Evolutionary conservation across 64 coral and sea anemone genomes (phyloP), one percentile per base, ranked within the genome.

Genomic region (Dendronephthya gigantea): DNA sequence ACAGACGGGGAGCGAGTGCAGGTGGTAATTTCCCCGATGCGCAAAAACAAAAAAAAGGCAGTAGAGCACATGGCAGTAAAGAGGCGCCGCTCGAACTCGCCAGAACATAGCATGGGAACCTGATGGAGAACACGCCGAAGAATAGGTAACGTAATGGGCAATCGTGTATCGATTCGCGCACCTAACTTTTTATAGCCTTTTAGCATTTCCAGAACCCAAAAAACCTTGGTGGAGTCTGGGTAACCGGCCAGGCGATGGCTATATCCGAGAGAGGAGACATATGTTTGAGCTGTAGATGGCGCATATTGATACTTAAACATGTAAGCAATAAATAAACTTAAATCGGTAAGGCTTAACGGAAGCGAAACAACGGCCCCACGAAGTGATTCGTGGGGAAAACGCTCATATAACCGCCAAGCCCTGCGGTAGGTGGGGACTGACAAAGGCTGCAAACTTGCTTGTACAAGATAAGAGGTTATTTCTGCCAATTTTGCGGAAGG

Each of bases 121-220:
- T 17, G 22, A 9, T 58, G 22, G 23, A 4, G 22, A 58, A 4
- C 51, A 17, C 9, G 14, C 22, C 22, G 34, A 37, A 37, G n/a
- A n/a, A 75, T 75, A 8, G 69, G 30, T 3, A 75, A 4, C 14
- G 87, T 89, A 23, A 89, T 83, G 11, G 87, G 81, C 36, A 88
- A 41, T 16, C 87, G 28, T 0, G 8, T 47, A 36, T 88, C 86
- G 1, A 88, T 9, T n/a, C 17, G 86, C 27, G 47, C n/a, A 49
- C 38, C n/a, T 12, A 47, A 31, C 1, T 88, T 88, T 15, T 70
- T 70, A 41, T 82, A 82, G 25, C 86, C 68, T 68, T 88, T 88
- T 48, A 88, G 70, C 86, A 88, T 45, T 68, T 88, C 15, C 4
- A 87, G 4, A 40, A 87, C 81, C 13, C 1, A 79, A 75, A 87